Evolutionary conservation across 2,113 vertebrate genomes (phyloP).

Genomic region (Chionis minor): DNA sequence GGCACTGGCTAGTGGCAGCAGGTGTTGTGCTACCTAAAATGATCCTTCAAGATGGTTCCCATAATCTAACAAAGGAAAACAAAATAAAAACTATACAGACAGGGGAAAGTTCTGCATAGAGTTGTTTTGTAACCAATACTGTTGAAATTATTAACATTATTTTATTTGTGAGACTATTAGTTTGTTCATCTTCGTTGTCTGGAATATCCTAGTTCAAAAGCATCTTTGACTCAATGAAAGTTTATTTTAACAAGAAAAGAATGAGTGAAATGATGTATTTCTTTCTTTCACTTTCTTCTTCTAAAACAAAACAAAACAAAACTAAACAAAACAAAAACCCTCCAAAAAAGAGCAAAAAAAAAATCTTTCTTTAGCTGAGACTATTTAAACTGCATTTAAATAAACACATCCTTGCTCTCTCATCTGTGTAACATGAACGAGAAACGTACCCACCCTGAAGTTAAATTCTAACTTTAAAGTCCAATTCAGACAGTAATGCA

Average conservation of each 20-base stretch:
- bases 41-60: not conserved
- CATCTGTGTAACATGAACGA: not conserved
- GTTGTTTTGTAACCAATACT: not conserved
- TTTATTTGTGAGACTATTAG: not conserved
- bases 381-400: not conserved
- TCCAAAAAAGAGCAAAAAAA: not conserved
- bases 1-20: not conserved
- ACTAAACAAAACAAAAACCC: not conserved
- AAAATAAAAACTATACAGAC: not conserved
- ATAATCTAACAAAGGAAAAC: not conserved
- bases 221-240: not conserved
- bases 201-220: not conserved
- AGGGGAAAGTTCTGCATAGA: not conserved
- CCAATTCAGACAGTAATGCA: not conserved
- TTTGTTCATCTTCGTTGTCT: not conserved
- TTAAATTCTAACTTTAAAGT: not conserved
- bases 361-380: not conserved
- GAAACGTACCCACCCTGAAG: not conserved
- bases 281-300: not conserved
- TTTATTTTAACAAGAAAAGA: not conserved
- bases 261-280: not conserved
- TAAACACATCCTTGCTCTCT: not conserved
- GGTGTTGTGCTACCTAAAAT: not conserved
- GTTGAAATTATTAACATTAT: not conserved
- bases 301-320: not conserved